Evolutionary conservation across 2,113 vertebrate species (phyloP).

Genomic region (Entomyzon cyanotis): DNA sequence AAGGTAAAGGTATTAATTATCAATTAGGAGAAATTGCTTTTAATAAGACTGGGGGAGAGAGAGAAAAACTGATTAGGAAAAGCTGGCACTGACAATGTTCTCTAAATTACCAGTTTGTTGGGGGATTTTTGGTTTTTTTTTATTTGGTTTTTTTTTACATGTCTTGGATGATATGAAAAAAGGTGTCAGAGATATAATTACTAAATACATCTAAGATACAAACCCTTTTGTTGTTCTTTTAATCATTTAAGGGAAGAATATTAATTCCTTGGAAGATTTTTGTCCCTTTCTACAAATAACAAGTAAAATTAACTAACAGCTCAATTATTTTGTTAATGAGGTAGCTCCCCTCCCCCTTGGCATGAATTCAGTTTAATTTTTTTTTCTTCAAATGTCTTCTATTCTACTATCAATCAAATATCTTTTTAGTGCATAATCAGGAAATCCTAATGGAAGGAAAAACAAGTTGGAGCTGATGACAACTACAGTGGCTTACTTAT

Average conservation of each 20-base stretch:
- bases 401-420: slow-evolving; percentile 68
- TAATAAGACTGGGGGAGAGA: slow-evolving; percentile 53
- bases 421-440: slow-evolving; percentile 48
- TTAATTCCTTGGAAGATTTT: slow-evolving; percentile 60
- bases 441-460: slow-evolving; percentile 36
- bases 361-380: slow-evolving; percentile 49
- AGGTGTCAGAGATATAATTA: slow-evolving; percentile 70
- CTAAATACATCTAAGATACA: slow-evolving; percentile 61
- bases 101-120: slow-evolving; percentile 50
- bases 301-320: slow-evolving; percentile 75
- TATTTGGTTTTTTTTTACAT: slow-evolving; percentile 8
- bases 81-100: slow-evolving; percentile 49
- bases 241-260: slow-evolving; percentile 67
- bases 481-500: neutral
- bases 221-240: slow-evolving; percentile 73
- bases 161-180: slow-evolving; percentile 58
- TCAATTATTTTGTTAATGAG: slow-evolving; percentile 78
- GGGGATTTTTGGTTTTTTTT: neutral
- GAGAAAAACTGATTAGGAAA: slow-evolving; percentile 52
- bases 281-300: slow-evolving; percentile 65
- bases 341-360: slow-evolving; percentile 33
- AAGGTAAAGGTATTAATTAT: slow-evolving; percentile 74
- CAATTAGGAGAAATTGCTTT: slow-evolving; percentile 70
- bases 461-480: slow-evolving; percentile 19
- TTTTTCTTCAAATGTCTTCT: slow-evolving; percentile 48